A percentile compares a stretch with the other conserved stretches of the same genome.
Evolutionary conservation across 2,888 invertebrate genomes (phyloP).

Genomic region (Oscheius sp.): DNA sequence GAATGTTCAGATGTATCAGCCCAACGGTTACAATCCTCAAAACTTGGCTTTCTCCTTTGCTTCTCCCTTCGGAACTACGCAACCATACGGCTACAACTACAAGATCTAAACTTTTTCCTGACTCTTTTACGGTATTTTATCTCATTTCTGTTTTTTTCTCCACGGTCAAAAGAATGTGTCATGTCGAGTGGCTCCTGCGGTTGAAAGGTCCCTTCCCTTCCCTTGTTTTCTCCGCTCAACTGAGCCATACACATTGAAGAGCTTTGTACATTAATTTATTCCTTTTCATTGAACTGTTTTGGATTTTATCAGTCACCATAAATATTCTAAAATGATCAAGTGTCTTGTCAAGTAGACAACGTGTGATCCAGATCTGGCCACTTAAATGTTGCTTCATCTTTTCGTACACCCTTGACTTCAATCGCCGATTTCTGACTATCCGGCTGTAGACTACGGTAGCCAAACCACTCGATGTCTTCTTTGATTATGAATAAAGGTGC

Average conservation of each 20-base stretch:
- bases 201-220: not conserved
- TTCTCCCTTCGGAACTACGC: not conserved
- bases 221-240: constrained; percentile 7
- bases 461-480: constrained; percentile 24
- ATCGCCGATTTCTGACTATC: not conserved
- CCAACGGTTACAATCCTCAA: constrained; percentile 23
- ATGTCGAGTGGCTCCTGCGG: constrained; percentile 23
- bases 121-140: not conserved
- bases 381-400: constrained; percentile 8
- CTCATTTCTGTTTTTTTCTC: not conserved
- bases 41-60: constrained; percentile 21
- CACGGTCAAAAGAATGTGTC: constrained; percentile 25
- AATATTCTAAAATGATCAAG: not conserved
- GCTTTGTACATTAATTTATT: constrained; percentile 25
- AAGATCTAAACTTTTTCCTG: constrained; percentile 5
- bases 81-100: constrained; percentile 16
- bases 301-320: not conserved
- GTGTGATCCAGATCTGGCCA: constrained; percentile 11
- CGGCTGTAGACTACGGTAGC: constrained; percentile 19
- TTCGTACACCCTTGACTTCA: constrained; percentile 4
- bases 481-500: constrained; percentile 31
- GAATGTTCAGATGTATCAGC: constrained; percentile 28
- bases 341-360: too few relatives aligned
- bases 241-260: constrained; percentile 18
- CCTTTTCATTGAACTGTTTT: not conserved